These are phyloP conservation scores for Tylochromis polylepis DNA, from an alignment of 2,113 vertebrate species.

Conservation along the genomic window DNA sequence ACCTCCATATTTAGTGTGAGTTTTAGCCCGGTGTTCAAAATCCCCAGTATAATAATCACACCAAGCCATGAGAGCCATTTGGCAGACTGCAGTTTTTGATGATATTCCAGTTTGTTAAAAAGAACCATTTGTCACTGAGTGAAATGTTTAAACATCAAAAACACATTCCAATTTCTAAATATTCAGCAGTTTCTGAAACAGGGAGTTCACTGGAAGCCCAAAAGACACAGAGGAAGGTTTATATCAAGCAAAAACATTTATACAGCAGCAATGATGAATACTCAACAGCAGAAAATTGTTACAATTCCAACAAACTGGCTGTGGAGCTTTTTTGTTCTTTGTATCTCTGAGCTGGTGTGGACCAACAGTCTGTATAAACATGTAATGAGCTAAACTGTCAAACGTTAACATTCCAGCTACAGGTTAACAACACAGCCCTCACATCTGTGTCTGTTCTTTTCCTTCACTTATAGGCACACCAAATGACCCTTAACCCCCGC, in stretches of 20 bases:
- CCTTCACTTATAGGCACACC: not conserved
- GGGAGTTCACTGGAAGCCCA: not conserved
- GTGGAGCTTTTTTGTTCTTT: not conserved
- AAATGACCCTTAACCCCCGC: not conserved
- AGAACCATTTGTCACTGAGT: not conserved
- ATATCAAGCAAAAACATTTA: not conserved
- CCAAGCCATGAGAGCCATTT: not conserved
- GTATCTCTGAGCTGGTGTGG: not conserved
- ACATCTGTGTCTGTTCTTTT: fast-evolving
- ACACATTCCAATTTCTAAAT: fast-evolving
- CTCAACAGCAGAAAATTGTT: not conserved
- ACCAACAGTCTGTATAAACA: not conserved
- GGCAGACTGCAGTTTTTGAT: not conserved
- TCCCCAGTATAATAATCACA: not conserved
- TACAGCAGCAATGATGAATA: not conserved
- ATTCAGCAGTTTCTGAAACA: not conserved
- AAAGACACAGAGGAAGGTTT: not conserved
- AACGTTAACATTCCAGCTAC: not conserved
- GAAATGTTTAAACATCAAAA: not conserved
- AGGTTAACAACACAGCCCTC: not conserved
- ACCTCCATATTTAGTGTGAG: not conserved
- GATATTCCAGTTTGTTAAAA: fast-evolving
- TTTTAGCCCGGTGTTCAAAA: not conserved
- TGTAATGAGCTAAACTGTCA: not conserved
- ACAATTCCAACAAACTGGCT: not conserved